These are phyloP conservation scores for Gobiocypris rarus DNA, from an alignment of 2,113 vertebrate genomes.

Conservation along the genomic window DNA sequence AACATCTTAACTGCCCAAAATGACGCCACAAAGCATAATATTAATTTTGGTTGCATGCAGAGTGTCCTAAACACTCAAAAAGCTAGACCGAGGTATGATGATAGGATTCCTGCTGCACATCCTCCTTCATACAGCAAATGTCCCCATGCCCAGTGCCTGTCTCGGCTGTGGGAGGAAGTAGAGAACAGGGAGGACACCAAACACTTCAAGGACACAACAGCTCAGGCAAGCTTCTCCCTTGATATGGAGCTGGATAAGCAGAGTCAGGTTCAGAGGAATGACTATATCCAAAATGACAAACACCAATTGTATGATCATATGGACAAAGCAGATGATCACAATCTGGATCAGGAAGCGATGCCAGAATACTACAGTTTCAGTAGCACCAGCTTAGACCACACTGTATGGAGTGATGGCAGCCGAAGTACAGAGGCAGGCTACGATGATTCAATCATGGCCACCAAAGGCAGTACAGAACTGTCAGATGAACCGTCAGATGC, in stretches of 20 bases:
- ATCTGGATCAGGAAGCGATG: slow-evolving; percentile 12
- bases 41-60: not conserved
- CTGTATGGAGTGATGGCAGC: slow-evolving; percentile 8
- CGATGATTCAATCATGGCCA: slow-evolving; percentile 32
- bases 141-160: slow-evolving; percentile 23
- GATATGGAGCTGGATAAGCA: slow-evolving; percentile 57
- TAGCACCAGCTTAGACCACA: slow-evolving; percentile 16
- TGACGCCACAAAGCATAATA: not conserved
- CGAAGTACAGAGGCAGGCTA: not conserved
- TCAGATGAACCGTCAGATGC: not conserved
- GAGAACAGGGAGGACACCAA: not conserved
- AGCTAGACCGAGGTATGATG: slow-evolving; percentile 29
- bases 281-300: not conserved
- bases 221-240: slow-evolving; percentile 48
- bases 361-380: slow-evolving; percentile 57
- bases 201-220: slow-evolving; percentile 19
- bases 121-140: not conserved
- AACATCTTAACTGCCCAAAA: slow-evolving; percentile 4
- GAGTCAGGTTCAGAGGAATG: not conserved
- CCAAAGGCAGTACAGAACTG: slow-evolving; percentile 23
- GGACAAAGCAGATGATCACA: slow-evolving; percentile 13
- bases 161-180: slow-evolving; percentile 47
- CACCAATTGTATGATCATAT: not conserved
- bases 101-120: not conserved
- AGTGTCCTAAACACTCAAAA: not conserved